Evolutionary conservation across 2,113 vertebrate species (phyloP), one percentile per base, ranked within the genome.

Genomic region (Callipepla californica): DNA sequence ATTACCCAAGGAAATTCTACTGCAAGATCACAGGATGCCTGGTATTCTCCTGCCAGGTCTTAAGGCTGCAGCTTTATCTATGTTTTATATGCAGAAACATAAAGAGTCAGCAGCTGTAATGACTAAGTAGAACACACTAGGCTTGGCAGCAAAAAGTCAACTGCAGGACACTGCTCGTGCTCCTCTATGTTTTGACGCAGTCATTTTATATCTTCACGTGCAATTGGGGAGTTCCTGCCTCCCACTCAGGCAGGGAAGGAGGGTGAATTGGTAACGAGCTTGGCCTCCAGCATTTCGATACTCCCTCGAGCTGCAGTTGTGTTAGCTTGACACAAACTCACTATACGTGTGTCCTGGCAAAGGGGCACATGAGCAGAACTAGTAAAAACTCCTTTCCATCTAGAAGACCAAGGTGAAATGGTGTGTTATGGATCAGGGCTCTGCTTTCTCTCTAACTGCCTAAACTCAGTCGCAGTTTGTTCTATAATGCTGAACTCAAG

Each of bases 171-270:
- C 38, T 11, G 13, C 30, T 80, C 26, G 20, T 19, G 26, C 17
- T 74, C 19, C 16, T 70, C 48, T 9, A 8, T n/a, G 14, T 50
- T 83, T 84, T 80, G 58, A 78, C 92, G 93, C 91, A 91, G 80
- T 40, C 63, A 81, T 23, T 45, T 6, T 23, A 11, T 19, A 59
- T 32, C 70, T 79, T 47, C 48, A 68, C 8, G 80, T 90, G 87
- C 34, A 92, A 22, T 7, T 91, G 80, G 45, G 34, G 30, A 5
- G 14, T n/a, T 61, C 79, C 89, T 77, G 34, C 9, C 36, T 77
- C 44, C 48, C 73, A n/a, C 2, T 55, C 28, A 12, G 12, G 68
- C 70, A 48, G 80, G 5, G 0, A 44, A 84, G 57, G 34, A 92
- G 4, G 1, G 6, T 57, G 44, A 58, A 21, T 51, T 47, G 59